phyloP scores from a whole-genome alignment of 1,140 invertebrate genomes.

The Ganaspis sp. region DNA sequence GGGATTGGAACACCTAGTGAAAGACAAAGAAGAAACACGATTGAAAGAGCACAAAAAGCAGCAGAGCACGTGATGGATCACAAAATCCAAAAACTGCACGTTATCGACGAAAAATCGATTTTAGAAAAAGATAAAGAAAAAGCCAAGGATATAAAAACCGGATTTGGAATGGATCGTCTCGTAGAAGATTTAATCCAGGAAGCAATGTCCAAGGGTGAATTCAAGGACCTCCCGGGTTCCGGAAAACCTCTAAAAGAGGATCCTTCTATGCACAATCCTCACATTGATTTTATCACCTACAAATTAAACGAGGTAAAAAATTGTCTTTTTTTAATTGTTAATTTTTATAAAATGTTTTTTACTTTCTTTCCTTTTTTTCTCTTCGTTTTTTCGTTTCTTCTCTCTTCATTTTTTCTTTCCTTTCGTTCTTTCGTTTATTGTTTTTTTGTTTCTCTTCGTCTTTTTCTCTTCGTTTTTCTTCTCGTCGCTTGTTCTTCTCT shows the following conservation, averaged over 20 bases:
- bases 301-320: slow-evolving; percentile 88
- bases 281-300: slow-evolving; percentile 91
- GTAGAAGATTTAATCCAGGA: slow-evolving; percentile 95
- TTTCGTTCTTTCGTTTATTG: too few species aligned
- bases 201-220: slow-evolving; percentile 91
- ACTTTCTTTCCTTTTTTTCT: too few species aligned
- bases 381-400: too few species aligned
- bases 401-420: too few species aligned
- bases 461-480: too few species aligned
- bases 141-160: slow-evolving; percentile 84
- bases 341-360: slow-evolving; percentile 39
- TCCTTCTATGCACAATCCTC: slow-evolving; percentile 81
- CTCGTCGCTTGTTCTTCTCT: too few species aligned
- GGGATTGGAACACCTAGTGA: slow-evolving; percentile 87
- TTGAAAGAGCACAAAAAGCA: slow-evolving; percentile 83
- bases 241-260: slow-evolving; percentile 87
- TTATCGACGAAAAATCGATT: slow-evolving; percentile 80
- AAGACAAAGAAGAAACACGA: slow-evolving; percentile 85
- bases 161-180: slow-evolving; percentile 89
- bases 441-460: too few species aligned
- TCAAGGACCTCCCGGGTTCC: slow-evolving; percentile 86
- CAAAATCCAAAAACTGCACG: slow-evolving; percentile 81
- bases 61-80: slow-evolving; percentile 86
- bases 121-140: slow-evolving; percentile 80
- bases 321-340: not conserved